Base-by-base conservation (phyloP, 2,113 vertebrate genomes). In the Paracanthobrama guichenoti region DNA sequence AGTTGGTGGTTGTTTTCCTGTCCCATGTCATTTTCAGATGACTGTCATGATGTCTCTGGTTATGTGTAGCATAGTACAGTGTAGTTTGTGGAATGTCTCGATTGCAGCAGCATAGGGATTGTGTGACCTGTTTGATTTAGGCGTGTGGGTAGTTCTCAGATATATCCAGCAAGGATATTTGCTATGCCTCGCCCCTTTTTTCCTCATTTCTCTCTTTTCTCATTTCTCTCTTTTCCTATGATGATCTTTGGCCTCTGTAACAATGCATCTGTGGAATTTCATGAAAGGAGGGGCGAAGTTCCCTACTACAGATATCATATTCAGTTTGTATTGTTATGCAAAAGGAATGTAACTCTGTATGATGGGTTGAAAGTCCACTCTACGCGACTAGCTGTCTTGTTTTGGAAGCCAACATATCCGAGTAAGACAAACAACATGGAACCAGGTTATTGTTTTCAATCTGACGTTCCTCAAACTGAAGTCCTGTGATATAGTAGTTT, bases 161-260 rank as follows among this genome's bases (percentile, higher is more conserved):
- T 90, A 85, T 74, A 86, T 91, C 83, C 92, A 92, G 91, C 93
- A 92, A 93, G 86, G 86, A 86, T 88, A 83, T 93, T 91, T 79
- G 83, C 84, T 87, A 87, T 91, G 90, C 94, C 94, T 95, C 91
- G 87, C 94, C 94, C 92, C 88, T 86, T 86, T 89, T 89, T n/a
- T n/a, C n/a, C n/a, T n/a, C n/a, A n/a, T n/a, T n/a, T n/a, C n/a
- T n/a, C n/a, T n/a, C n/a, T n/a, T 83, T 89, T 74, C 66, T 86
- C 53, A 31, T 53, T 89, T 91, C 88, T 90, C 89, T 92, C 77
- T 88, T 79, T 86, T 91, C 88, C 93, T 88, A 91, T 91, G 90
- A 90, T 89, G 82, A 93, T 92, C 93, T 95, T 92, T 91, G 93
- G 92, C 95, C 93, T 91, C 87, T 90, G 82, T 94, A 90, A 93